Evolutionary conservation across 2,888 invertebrate species (phyloP), one percentile per base, ranked within the genome.

Genomic region (Heteropelma amictum): DNA sequence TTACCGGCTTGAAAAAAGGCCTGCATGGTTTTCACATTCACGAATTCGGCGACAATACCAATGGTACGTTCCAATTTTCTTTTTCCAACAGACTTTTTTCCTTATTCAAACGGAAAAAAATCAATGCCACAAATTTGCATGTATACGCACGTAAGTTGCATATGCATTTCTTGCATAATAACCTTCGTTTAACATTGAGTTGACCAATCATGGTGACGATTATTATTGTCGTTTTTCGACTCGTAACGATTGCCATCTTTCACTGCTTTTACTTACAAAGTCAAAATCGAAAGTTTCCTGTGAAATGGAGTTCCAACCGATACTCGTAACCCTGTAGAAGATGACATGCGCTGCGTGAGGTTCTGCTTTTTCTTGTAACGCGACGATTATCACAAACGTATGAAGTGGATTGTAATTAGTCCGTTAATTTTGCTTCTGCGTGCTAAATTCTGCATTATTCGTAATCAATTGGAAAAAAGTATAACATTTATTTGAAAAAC

Each of bases 21-120:
- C 87, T 90, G 1, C 91, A 97, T 86, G 97, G 97, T 19, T 97
- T 98, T 91, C 98, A 98, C 87, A 93, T 98, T 74, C 98, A 98
- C 88, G 96, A 98, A 90, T 98, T 97, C 87, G 98, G 98, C 0
- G 98, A 98, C 90, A 96, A 96, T 86, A 97, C 97, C 26, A 97
- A 98, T 87, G 97, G 96, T 88, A 84, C 38, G 68, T 64, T 21
- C 4, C 7, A 28, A 26, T n/a, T 70, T 53, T 42, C 5, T 54
- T 56, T 26, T 64, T 40, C 45, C 3, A 0, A 19, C 14, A 6
- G 3, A 17, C 14, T 12, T 26, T 28, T 26, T 19, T 30, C n/a
- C 47, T 5, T 49, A 23, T 26, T 38, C n/a, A 23, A 49, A 63
- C 53, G 30, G 19, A 30, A 42, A 42, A 45, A 42, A 30, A 17